A percentile compares a stretch with the other conserved stretches of the same genome.
Evolutionary conservation across 92 coral and sea anemone genomes (phyloP).

Genomic region (Desmophyllum pertusum): DNA sequence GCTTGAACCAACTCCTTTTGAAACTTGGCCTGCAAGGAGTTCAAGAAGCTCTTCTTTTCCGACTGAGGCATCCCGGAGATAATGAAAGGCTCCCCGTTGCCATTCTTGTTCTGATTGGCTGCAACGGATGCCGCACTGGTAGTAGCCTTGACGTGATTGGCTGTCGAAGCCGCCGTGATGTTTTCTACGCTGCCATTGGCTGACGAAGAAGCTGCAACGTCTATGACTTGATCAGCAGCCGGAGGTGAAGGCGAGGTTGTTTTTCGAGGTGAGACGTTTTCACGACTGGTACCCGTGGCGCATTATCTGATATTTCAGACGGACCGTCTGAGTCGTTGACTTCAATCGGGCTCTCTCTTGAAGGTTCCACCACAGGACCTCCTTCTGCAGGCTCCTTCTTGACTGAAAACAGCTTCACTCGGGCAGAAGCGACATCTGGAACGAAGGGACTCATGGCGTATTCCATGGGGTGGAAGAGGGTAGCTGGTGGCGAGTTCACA

Average conservation of each 20-base stretch:
- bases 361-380: neutral
- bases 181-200: neutral
- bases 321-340: neutral
- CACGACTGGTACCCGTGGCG: neutral
- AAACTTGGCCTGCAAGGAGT: constrained; percentile 21
- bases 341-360: neutral
- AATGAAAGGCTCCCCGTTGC: neutral
- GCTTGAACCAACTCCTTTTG: constrained; percentile 26
- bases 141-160: neutral
- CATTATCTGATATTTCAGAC: neutral
- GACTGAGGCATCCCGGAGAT: constrained; percentile 4
- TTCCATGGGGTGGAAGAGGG: constrained; percentile 13
- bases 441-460: neutral
- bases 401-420: neutral
- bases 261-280: neutral
- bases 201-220: neutral
- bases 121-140: neutral
- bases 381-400: constrained; percentile 17
- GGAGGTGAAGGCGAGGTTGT: neutral
- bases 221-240: neutral
- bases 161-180: neutral
- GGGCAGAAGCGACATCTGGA: constrained; percentile 7
- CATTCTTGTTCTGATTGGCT: neutral
- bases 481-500: constrained; percentile 21
- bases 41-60: constrained; percentile 10